Evolutionary conservation across 1,140 invertebrate species (phyloP), one percentile per base, ranked within the genome.

Genomic region (Oryzaephilus surinamensis): DNA sequence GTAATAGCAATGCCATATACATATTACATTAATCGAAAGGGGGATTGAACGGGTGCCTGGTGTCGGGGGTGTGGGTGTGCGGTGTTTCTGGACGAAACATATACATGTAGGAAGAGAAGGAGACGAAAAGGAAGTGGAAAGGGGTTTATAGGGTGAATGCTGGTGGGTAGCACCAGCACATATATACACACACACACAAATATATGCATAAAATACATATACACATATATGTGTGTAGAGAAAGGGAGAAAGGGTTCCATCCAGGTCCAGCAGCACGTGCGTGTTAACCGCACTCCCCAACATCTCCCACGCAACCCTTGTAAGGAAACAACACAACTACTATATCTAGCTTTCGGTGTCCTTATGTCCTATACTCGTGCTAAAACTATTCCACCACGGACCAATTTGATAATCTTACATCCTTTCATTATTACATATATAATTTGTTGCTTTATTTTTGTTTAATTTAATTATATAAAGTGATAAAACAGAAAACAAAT

Each of bases 311-410:
- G 48, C 47, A 55, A 52, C 50, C 50, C 50, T 52, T 52, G 50
- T 54, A 55, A 55, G 52, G 52, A 55, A 55, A 55, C 52, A 55
- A 55, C 52, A 55, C 52, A 51, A 52, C 50, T 55, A 52, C 48
- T 50, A 48, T 48, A 51, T 54, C 49, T 51, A 51, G 49, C 44
- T 51, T 45, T 45, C 31, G 34, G 32, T 41, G 43, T 50, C 48
- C 24, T 28, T 24, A 20, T 24, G 5, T 24, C 41, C 28, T 43
- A 38, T 20, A n/a, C n/a, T n/a, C 13, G 33, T 28, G 37, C 12
- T 19, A 28, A 24, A 24, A 26, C 13, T 27, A 29, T 45, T 52
- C 37, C 50, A 52, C 50, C 46, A 51, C 36, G 39, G 40, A 16
- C 4, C 10, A n/a, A n/a, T n/a, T n/a, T n/a, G n/a, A n/a, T n/a